phyloP scores from a whole-genome alignment of 2,797 vertebrate genomes.

The Myotis vivesi region DNA sequence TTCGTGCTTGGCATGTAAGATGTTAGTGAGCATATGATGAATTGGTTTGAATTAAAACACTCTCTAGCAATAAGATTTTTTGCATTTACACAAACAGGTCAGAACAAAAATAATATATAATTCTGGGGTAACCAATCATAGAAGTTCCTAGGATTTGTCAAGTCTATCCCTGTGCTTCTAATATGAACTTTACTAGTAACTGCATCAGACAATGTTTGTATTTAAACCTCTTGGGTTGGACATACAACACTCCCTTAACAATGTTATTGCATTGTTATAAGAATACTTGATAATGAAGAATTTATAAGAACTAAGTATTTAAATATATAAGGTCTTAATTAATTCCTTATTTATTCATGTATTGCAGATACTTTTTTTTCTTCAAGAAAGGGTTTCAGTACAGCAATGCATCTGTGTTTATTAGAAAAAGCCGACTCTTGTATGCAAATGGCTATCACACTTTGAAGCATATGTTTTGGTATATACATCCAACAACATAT shows the following conservation, averaged over 20 bases:
- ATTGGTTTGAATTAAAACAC: not conserved
- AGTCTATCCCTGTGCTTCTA: not conserved
- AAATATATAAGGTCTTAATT: not conserved
- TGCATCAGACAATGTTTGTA: not conserved
- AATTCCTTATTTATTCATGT: not conserved
- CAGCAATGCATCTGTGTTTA: not conserved
- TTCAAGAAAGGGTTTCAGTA: not conserved
- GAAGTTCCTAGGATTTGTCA: not conserved
- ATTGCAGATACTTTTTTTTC: not conserved
- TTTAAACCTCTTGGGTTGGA: not conserved
- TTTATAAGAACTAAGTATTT: not conserved
- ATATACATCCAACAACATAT: not conserved
- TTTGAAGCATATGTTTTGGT: not conserved
- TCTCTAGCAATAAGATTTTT: not conserved
- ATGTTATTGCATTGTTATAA: not conserved
- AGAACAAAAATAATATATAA: conserved; percentile 26
- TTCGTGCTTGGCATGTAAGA: not conserved
- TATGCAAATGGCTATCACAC: not conserved
- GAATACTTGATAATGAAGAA: not conserved
- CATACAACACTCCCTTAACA: not conserved
- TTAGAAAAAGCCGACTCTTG: not conserved
- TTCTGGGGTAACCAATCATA: not conserved
- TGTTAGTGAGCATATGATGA: not conserved
- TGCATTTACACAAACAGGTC: not conserved
- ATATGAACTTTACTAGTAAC: not conserved